Evolutionary conservation across 2,113 vertebrate species (phyloP).

Genomic region (Cairina moschata): DNA sequence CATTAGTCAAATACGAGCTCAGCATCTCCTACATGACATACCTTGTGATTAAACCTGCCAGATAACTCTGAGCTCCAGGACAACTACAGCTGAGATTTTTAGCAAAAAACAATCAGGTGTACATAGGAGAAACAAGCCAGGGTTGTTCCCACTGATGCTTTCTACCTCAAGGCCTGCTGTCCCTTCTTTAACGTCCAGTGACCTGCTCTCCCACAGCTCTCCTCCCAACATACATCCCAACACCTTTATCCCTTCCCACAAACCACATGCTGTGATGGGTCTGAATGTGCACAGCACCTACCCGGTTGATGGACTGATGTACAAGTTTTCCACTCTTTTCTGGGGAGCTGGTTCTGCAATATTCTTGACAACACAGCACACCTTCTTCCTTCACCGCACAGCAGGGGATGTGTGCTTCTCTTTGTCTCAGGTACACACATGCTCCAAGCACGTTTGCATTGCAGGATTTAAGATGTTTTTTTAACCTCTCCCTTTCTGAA

Average conservation of each 20-base stretch:
- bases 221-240: background rate
- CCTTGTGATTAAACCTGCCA: background rate
- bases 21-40: background rate
- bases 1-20: background rate
- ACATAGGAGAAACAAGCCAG: background rate
- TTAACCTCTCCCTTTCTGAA: background rate
- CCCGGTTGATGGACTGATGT: background rate
- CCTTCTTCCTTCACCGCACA: background rate
- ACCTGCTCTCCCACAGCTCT: background rate
- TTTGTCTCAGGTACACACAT: background rate
- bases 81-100: background rate
- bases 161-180: background rate
- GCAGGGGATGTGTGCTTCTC: background rate
- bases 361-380: background rate
- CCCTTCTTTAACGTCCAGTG: background rate
- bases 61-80: background rate
- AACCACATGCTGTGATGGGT: accelerated
- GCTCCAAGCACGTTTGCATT: background rate
- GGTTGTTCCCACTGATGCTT: background rate
- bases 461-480: background rate
- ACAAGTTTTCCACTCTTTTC: background rate
- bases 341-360: background rate
- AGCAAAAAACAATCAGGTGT: background rate
- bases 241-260: background rate
- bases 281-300: background rate